Conservation (phyloP, 1,140 invertebrate genomes). For the Danaus melanippus region DNA sequence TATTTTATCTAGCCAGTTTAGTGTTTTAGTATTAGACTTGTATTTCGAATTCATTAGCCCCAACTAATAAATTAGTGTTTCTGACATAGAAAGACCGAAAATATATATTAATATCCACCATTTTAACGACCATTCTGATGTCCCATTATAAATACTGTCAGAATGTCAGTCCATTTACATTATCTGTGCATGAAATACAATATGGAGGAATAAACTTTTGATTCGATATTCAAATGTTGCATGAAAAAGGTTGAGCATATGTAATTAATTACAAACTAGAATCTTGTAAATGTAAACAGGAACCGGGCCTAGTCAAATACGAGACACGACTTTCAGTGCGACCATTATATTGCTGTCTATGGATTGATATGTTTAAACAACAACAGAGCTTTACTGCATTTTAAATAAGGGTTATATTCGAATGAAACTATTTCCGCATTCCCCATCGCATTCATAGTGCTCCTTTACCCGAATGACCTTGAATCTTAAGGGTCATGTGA, state of each 20-base stretch:
- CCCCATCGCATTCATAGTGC: not conserved
- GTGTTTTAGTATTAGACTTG: too few relatives aligned
- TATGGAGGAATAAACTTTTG: too few relatives aligned
- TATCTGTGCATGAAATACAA: too few relatives aligned
- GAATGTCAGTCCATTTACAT: too few relatives aligned
- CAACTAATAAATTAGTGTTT: too few relatives aligned
- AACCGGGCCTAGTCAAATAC: slow-evolving; percentile 14
- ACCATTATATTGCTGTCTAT: slow-evolving; percentile 15
- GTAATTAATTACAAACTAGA: slow-evolving; percentile 8
- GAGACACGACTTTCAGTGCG: slow-evolving; percentile 18
- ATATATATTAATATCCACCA: too few relatives aligned
- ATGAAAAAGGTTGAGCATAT: too few relatives aligned
- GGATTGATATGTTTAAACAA: not conserved
- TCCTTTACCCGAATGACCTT: slow-evolving; percentile 13
- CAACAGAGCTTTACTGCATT: not conserved
- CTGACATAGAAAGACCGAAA: too few relatives aligned
- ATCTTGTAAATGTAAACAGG: slow-evolving; percentile 12
- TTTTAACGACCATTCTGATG: too few relatives aligned
- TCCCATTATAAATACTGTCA: too few relatives aligned
- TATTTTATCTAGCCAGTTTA: slow-evolving; percentile 6
- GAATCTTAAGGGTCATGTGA: slow-evolving; percentile 10
- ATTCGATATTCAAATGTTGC: too few relatives aligned
- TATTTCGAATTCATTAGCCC: too few relatives aligned
- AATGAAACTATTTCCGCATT: not conserved
- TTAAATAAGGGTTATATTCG: slow-evolving; percentile 3